Evolutionary conservation across 2,797 vertebrate species (phyloP).

Genomic region (Xenops minutus): DNA sequence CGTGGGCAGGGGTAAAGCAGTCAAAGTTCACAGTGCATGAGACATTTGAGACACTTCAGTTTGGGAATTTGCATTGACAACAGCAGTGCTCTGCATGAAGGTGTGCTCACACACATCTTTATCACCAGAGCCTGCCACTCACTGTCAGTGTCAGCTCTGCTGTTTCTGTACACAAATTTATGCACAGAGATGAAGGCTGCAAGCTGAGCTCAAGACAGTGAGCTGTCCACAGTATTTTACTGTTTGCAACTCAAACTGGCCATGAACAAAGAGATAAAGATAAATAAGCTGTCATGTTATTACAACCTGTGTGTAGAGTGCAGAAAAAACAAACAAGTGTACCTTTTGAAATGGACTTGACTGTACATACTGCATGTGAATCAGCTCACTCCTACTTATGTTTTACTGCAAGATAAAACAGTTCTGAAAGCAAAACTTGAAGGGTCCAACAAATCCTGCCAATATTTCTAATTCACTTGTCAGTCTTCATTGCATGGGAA

Average conservation of each 20-base stretch:
- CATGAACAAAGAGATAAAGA: not conserved
- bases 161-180: not conserved
- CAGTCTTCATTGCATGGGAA: not conserved
- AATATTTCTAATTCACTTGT: not conserved
- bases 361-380: not conserved
- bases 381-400: not conserved
- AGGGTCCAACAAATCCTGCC: not conserved
- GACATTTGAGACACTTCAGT: not conserved
- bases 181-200: not conserved
- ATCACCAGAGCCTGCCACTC: not conserved
- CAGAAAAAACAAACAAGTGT: not conserved
- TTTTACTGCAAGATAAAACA: not conserved
- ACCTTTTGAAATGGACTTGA: not conserved
- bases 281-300: not conserved
- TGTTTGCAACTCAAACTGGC: not conserved
- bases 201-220: not conserved
- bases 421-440: not conserved
- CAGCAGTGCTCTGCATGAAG: not conserved
- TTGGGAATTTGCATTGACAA: not conserved
- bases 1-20: slow-evolving; percentile 46
- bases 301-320: not conserved
- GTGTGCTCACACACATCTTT: not conserved
- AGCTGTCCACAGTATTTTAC: not conserved
- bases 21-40: not conserved
- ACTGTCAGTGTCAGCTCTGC: not conserved